Base-by-base conservation (phyloP, 2,797 vertebrate genomes). In the Syngnathus acus region DNA sequence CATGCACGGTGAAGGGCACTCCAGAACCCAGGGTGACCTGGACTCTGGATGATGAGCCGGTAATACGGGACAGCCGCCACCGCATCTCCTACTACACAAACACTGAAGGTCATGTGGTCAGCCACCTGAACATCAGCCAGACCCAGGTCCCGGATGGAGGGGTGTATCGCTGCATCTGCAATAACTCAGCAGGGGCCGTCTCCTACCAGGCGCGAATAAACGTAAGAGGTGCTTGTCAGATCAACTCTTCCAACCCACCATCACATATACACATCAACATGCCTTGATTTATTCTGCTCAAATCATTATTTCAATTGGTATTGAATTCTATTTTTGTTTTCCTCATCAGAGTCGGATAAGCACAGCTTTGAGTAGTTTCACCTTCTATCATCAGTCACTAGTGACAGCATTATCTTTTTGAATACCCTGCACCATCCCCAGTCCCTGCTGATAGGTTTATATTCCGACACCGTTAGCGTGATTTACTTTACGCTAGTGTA, bases 141-240 rank as follows among this genome's bases (percentile, higher is more conserved):
- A 94, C 95, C 21, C 94, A 96, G 87, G 97, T 99, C 76, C 93
- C 94, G 4, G 95, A 99, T 0, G 97, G 97, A 45, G 97, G 97
- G 14, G 95, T 99, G 78, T 99, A 98, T 75, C 95, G 97, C 83
- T 99, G 97, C 89, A 93, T 92, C 38, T 96, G 95, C 90, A 98
- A 99, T 92, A 99, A 99, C 86, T 98, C 97, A 11, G 97, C 97
- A 1, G 97, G 97, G 90, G 94, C 95, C 83, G 92, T 98, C 91
- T 93, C 91, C 82, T 99, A 99, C 95, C 97, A 99, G 97, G 96
- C 97, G 94, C 97, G 96, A 96, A 99, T 99, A 99, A 99, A 99
- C 97, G 97, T 99, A 99, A 99, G 97, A 99, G 97, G 97, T 99
- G 97, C 97, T 99, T 99, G 96, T 98, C 97, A 97, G 93, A 97